A percentile compares a stretch with the other conserved stretches of the same genome.
These are phyloP conservation scores for Oeneis ivallda DNA, from an alignment of 2,888 invertebrate genomes.

Conservation along the genomic window DNA sequence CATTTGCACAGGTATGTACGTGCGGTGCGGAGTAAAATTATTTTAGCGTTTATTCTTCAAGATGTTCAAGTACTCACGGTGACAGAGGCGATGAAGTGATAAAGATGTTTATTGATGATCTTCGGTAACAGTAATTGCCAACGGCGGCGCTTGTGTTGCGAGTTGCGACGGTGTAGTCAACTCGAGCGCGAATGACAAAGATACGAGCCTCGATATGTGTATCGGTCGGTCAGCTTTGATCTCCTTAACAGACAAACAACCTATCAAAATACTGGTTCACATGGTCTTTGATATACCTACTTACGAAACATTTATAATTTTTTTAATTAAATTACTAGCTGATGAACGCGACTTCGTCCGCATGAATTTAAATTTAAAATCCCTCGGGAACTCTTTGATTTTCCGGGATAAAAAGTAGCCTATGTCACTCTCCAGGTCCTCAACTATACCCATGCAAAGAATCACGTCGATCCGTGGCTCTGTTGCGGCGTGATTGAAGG, in stretches of 20 bases:
- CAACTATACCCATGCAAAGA: too few species aligned
- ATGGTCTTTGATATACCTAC: constrained; percentile 15
- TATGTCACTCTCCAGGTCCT: too few species aligned
- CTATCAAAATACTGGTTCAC: constrained; percentile 70
- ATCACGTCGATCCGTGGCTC: too few species aligned
- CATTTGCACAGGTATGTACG: constrained; percentile 1
- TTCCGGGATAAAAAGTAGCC: too few species aligned
- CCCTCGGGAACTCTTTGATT: too few species aligned
- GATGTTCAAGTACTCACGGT: constrained; percentile 67
- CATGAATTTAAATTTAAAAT: too few species aligned
- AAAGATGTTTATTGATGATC: constrained; percentile 81
- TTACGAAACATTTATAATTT: too few species aligned
- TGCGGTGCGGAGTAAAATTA: not conserved
- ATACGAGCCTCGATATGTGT: constrained; percentile 65
- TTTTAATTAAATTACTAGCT: too few species aligned
- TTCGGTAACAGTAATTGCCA: constrained; percentile 78
- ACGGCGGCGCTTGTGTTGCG: constrained; percentile 72
- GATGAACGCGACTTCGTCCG: too few species aligned
- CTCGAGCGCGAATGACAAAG: constrained; percentile 75
- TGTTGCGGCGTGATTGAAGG: too few species aligned
- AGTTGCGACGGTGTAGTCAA: constrained; percentile 60
- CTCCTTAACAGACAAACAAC: constrained; percentile 63
- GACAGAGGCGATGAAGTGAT: constrained; percentile 78
- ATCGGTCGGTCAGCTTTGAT: constrained; percentile 70
- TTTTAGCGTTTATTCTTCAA: constrained; percentile 43